Evolutionary conservation across 35 echinoderm and acorn worm genomes (phyloP), one percentile per base, ranked within the genome.

Genomic region (Anneissia japonica): DNA sequence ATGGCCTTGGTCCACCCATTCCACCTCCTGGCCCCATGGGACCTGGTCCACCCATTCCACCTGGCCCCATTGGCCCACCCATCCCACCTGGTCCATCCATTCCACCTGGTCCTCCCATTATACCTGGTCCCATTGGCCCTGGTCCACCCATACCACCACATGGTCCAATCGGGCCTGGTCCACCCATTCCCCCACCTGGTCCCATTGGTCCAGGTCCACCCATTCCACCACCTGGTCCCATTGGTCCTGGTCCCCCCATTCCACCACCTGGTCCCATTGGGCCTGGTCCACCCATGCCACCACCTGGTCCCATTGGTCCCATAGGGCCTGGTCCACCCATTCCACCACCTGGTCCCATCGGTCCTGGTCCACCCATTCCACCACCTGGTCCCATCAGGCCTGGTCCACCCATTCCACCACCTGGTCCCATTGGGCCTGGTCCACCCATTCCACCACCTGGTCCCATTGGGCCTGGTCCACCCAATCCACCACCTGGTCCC

Each of bases 31-130:
- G n/a, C n/a, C n/a, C 82, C 33, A 36, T 35, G 64, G 82, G 29
- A 84, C 29, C 82, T 32, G 34, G 51, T 32, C 34, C 28, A 36
- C 31, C 81, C 30, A 51, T 34, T 7, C 36, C 79, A 35, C 79
- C 43, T 39, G 38, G 79, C 29, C 81, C 82, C 43, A 84, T 72
- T 35, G 40, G 10, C 21, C 82, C 79, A 81, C 36, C 23, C 26
- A 36, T 40, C 30, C 79, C 26, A 81, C 46, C 33, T 56, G 35
- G 51, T 26, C 82, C 82, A 32, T 39, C 55, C 55, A 86, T 75
- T 23, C 85, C 85, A 26, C 75, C 82, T 72, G 82, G 82, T 34
- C 82, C 82, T 31, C 32, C 82, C 51, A 84, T 84, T 26, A 30
- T 46, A 32, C 45, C 46, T 35, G 82, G 46, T 12, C 82, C 82